Percentiles rank a stretch among this genome's conserved stretches.
phyloP scores from a whole-genome alignment of 2,113 vertebrate species.

The Psettodes erumei region DNA sequence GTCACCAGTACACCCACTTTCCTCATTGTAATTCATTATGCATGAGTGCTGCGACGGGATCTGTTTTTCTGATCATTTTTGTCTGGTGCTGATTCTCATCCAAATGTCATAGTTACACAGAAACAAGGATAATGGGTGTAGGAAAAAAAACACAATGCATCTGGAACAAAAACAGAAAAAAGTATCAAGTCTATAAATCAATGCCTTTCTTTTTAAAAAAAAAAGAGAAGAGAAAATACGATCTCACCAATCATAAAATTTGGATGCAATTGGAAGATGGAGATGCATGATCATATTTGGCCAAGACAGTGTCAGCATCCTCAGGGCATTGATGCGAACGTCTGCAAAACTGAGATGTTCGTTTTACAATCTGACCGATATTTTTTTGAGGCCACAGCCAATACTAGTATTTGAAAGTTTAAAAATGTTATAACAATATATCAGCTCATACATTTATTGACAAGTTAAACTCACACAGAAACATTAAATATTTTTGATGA shows the following conservation, averaged over 20 bases:
- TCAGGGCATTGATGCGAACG: background rate
- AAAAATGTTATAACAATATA: background rate
- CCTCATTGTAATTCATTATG: conserved; percentile 39
- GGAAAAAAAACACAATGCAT: background rate
- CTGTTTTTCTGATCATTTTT: conserved; percentile 24
- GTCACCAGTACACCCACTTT: conserved; percentile 25
- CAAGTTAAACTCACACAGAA: background rate
- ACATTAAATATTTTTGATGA: background rate
- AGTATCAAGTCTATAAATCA: background rate
- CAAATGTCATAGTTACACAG: conserved; percentile 11
- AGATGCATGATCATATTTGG: conserved; percentile 4
- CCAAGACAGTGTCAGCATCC: background rate
- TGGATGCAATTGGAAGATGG: conserved; percentile 14
- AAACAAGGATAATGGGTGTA: background rate
- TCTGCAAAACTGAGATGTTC: background rate
- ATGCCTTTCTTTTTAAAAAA: background rate
- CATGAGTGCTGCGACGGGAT: conserved; percentile 31
- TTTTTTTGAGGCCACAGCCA: background rate
- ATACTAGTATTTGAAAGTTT: background rate
- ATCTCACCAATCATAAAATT: conserved; percentile 1
- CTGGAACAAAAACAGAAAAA: background rate
- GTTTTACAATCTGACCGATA: background rate
- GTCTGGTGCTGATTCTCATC: conserved; percentile 5
- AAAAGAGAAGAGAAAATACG: too few relatives aligned
- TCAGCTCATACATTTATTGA: background rate